Percentiles rank a stretch among this genome's conserved stretches.
Conservation (phyloP, 2,113 vertebrate genomes). For the Thymallus thymallus region DNA sequence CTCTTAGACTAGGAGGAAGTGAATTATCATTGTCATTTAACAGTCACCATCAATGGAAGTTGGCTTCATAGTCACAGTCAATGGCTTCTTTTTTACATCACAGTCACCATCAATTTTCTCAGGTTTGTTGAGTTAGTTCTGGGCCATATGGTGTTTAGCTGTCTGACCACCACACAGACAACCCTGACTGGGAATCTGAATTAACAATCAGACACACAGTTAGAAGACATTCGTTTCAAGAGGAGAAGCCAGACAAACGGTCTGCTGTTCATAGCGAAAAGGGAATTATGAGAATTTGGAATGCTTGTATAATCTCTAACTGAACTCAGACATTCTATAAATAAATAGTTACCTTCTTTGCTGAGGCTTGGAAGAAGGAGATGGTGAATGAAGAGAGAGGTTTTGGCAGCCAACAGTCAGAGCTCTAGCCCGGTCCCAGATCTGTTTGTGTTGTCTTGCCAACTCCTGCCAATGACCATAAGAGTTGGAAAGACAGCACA, state of each 20-base stretch:
- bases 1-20: background rate
- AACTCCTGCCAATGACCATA: no score
- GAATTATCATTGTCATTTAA: background rate
- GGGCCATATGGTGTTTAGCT: conserved; percentile 52
- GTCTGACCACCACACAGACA: background rate
- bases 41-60: conserved; percentile 24
- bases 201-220: conserved; percentile 1
- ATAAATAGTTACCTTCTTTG: conserved; percentile 43
- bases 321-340: conserved; percentile 31
- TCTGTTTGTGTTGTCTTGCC: no score
- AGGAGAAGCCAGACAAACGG: background rate
- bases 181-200: background rate
- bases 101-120: background rate
- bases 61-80: no score
- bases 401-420: conserved; percentile 30
- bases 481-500: no score
- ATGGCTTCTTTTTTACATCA: no score
- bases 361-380: background rate
- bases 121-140: conserved; percentile 34
- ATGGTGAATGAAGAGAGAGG: conserved; percentile 19
- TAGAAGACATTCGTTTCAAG: background rate
- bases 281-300: conserved; percentile 2
- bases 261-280: background rate
- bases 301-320: conserved; percentile 17
- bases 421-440: background rate